A percentile compares a stretch with the other conserved stretches of the same genome.
Evolutionary conservation across 1,140 invertebrate species (phyloP).

Genomic region (Onthophagus taurus): DNA sequence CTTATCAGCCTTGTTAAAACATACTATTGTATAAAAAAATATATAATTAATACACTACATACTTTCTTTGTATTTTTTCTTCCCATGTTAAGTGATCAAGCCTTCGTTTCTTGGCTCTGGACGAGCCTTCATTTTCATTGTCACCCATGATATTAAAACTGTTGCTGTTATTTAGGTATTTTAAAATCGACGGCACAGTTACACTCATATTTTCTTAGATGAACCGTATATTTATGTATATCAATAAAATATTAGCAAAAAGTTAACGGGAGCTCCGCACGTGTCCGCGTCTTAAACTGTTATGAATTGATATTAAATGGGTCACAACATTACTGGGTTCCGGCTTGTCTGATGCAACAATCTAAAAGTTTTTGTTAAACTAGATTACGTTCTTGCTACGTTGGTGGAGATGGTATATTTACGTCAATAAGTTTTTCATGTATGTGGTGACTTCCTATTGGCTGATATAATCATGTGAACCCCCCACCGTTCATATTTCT

Average conservation of each 20-base stretch:
- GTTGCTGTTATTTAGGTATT: slow-evolving; percentile 33
- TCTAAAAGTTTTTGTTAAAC: background rate
- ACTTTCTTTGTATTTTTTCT: slow-evolving; percentile 76
- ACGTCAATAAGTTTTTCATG: background rate
- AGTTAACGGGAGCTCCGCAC: too few species aligned
- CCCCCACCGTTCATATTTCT: background rate
- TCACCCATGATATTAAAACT: slow-evolving; percentile 31
- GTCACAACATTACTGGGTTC: background rate
- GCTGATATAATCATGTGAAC: background rate
- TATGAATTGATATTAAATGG: background rate
- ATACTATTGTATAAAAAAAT: too few species aligned
- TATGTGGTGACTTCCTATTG: slow-evolving; percentile 1
- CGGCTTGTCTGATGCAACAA: slow-evolving; percentile 7
- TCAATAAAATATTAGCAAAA: background rate
- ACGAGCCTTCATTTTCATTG: slow-evolving; percentile 33
- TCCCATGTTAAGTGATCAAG: slow-evolving; percentile 72
- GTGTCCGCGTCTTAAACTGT: background rate
- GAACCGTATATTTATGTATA: background rate
- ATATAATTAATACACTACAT: too few species aligned
- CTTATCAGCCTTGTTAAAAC: too few species aligned
- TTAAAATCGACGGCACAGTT: slow-evolving; percentile 44
- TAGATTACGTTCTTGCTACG: too few species aligned
- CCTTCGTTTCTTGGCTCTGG: slow-evolving; percentile 58
- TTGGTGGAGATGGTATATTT: background rate
- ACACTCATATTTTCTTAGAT: slow-evolving; percentile 14